Evolutionary conservation across 2,797 vertebrate genomes (phyloP), one percentile per base, ranked within the genome.

Genomic region (Thamnophis elegans): DNA sequence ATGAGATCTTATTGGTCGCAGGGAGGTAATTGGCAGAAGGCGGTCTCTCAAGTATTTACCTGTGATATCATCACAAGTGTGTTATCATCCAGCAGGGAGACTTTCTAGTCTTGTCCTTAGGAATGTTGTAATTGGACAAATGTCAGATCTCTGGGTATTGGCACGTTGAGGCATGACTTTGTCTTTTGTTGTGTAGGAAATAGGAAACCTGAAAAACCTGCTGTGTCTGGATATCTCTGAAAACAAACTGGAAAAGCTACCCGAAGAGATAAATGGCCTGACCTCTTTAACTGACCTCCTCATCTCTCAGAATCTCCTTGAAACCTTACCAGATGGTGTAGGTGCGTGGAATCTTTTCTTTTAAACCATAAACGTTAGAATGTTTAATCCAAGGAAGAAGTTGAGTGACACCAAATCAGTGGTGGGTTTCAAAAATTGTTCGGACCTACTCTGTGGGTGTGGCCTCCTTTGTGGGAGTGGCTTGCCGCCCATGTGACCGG

Each of bases 221-320:
- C 96, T 99, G 90, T 99, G 99, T 97, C 97, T 99, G 96, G 99
- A 99, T 97, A 98, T 99, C 91, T 99, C 99, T 2, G 99, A 99
- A 98, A 99, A 99, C 97, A 99, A 99, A 96, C 96, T 99, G 97
- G 99, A 99, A 97, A 98, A 96, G 95, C 99, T 99, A 95, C 99
- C 99, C 54, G 98, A 99, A 95, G 99, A 99, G 96, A 97, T 99
- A 91, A 98, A 98, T 54, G 98, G 98, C 94, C 97, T 99, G 94
- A 95, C 96, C 95, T 98, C 98, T 51, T 98, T 99, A 96, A 98
- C 98, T 55, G 99, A 99, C 96, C 98, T 99, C 95, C 98, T 99
- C 94, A 98, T 99, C 96, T 99, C 99, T 95, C 99, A 99, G 97
- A 99, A 99, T 97, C 97, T 98, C 96, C 96, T 99, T 86, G 99